Evolutionary conservation across 1,140 invertebrate genomes (phyloP), one percentile per base, ranked within the genome.

Genomic region (Ctenoplectra terminalis): DNA sequence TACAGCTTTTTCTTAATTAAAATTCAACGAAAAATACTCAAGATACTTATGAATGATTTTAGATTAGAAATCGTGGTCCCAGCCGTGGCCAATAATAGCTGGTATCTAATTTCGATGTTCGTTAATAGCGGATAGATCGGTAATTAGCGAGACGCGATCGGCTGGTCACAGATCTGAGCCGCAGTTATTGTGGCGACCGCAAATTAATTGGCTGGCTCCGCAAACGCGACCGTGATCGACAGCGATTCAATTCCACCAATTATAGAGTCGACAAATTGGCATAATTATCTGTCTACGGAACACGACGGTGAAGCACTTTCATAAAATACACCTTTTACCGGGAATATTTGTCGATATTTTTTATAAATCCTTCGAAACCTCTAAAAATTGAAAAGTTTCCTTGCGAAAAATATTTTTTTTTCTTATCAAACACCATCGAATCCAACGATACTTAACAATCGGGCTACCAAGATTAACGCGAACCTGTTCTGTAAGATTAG

Each of bases 91-190:
- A 15, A 8, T 20, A 8, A 26, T 34, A 40, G 23, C 46, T 43
- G 1, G 46, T 23, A 17, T 73, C 11, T 37, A 63, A 80, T 83
- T 63, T 64, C 15, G 34, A n/a, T 29, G 71, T 69, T 79, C 71
- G 71, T 72, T 72, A 72, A 75, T 37, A 48, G 34, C 20, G 37
- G 56, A 34, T 74, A 66, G 61, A 75, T 83, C 80, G 76, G 87
- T 87, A 86, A 88, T 89, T 87, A 86, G 87, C 81, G 63, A 82
- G 71, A 15, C 75, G 77, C 82, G 60, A 87, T 88, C 81, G 81
- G 79, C 67, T 34, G 61, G 58, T 26, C 66, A 70, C 20, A 50
- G 61, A 81, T 63, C 82, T 37, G 67, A 50, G 31, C 79, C 67
- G 69, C 72, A 34, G 52, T 81, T 81, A 81, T 75, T 64, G 37